Base-by-base conservation (phyloP, 2,888 invertebrate species). In the Drosophila leonis region DNA sequence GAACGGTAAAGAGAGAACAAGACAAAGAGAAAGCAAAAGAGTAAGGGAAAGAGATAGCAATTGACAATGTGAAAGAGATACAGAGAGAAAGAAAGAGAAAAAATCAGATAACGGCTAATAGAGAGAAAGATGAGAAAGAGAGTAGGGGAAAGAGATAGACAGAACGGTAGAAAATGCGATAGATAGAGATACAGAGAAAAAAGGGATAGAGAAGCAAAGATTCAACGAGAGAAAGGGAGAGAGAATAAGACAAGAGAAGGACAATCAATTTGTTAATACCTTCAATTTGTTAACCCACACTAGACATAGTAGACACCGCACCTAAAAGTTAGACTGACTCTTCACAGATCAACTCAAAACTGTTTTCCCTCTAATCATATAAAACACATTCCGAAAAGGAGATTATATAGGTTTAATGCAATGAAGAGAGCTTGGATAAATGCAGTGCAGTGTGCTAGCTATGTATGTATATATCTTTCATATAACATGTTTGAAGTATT, bases 331-430 rank as follows among this genome's bases (percentile, higher is more conserved):
- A 33, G 1, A 33, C 33, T 33, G 37, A 9, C 18, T 18, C 10
- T 18, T 10, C 2, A 35, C 13, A 39, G 41, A 18, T 18, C 4
- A 41, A 10, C 41, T 41, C 0, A 18, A 9, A 4, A 18, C 8
- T 3, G 1, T 4, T 20, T 31, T 8, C 4, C 18, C 20, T 15
- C 15, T 3, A 37, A 41, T 10, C 24, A 51, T 13, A 15, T 5
- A 42, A 65, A 54, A 20, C 27, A 13, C 39, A 9, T 12, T 15
- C 5, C 15, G 66, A 52, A 20, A 29, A 65, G 55, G 12, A 39
- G 8, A 60, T 27, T 20, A n/a, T 48, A 69, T 18, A 69, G 42
- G 24, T 82, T 84, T 70, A 77, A 77, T 82, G 48, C 12, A 20
- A 27, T 20, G 15, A 48, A 10, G 4, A 48, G 29, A 51, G 35